Evolutionary conservation across 2,888 invertebrate species (phyloP).

Genomic region (Dasysyrphus tricinctus): DNA sequence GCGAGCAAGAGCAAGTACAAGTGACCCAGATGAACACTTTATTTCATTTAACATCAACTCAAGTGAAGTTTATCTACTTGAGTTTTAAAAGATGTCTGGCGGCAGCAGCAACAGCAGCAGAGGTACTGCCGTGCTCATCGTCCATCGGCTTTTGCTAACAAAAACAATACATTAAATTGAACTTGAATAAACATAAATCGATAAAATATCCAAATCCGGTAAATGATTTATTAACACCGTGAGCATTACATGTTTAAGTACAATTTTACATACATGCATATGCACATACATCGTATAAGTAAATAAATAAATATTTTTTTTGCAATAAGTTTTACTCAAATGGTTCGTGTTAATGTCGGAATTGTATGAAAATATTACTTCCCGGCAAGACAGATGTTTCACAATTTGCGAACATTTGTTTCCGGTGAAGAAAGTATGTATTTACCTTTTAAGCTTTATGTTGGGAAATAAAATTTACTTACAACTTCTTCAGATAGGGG

Average conservation of each 20-base stretch:
- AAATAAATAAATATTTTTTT: background rate
- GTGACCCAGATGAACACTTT: background rate
- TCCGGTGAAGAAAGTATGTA: slow-evolving; percentile 12
- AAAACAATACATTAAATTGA: slow-evolving; percentile 44
- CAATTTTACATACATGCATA: background rate
- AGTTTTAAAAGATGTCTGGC: background rate
- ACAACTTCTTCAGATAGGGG: too few species aligned
- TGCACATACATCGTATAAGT: background rate
- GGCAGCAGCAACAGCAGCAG: background rate
- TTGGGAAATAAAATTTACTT: too few species aligned
- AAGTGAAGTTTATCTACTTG: slow-evolving; percentile 33
- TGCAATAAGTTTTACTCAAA: background rate
- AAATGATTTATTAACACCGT: slow-evolving; percentile 62
- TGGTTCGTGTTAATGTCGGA: slow-evolving; percentile 26
- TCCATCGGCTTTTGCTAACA: background rate
- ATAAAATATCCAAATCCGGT: slow-evolving; percentile 41
- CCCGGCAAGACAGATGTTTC: slow-evolving; percentile 7
- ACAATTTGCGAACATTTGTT: slow-evolving; percentile 20
- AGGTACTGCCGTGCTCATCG: background rate
- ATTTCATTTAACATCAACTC: background rate
- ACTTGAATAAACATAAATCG: slow-evolving; percentile 60
- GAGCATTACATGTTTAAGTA: background rate
- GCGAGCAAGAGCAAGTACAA: background rate
- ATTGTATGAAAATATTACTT: slow-evolving; percentile 27
- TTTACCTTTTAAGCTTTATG: too few species aligned